phyloP scores from a whole-genome alignment of 2,888 invertebrate species.

The Clistopyga incitator region DNA sequence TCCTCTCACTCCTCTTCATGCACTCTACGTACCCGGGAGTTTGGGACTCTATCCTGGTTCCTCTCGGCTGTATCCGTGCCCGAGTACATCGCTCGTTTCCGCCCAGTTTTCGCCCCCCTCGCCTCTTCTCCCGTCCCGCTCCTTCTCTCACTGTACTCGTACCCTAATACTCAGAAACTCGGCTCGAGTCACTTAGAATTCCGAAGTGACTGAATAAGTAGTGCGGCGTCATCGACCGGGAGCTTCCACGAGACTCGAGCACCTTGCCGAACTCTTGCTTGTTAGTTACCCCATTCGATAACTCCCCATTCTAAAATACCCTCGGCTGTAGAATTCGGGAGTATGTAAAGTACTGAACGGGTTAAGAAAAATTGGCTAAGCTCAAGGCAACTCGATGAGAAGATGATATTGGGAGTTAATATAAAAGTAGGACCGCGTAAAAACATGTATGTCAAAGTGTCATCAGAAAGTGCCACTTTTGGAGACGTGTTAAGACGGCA shows the following conservation, averaged over 20 bases:
- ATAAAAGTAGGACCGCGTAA: too few species aligned
- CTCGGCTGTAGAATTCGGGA: not conserved
- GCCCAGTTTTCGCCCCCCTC: constrained; percentile 2
- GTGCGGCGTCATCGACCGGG: constrained; percentile 42
- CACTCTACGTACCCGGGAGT: not conserved
- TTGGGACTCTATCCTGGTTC: constrained; percentile 23
- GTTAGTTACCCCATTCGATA: constrained; percentile 31
- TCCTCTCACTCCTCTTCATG: not conserved
- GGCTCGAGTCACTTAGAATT: constrained; percentile 45
- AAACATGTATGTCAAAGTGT: too few species aligned
- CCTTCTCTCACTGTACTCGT: not conserved
- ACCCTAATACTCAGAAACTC: constrained; percentile 33
- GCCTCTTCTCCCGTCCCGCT: not conserved
- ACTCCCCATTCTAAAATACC: not conserved
- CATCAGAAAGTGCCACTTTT: too few species aligned
- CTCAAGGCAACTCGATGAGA: not conserved
- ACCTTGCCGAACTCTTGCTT: constrained; percentile 15
- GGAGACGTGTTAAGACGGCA: too few species aligned
- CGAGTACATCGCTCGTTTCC: constrained; percentile 12
- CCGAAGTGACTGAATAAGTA: constrained; percentile 45
- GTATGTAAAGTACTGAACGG: not conserved
- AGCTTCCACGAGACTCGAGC: constrained; percentile 23
- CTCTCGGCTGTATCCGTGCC: constrained; percentile 8
- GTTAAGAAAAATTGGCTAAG: not conserved
- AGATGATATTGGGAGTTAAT: not conserved